Evolutionary conservation across 2,888 invertebrate species (phyloP).

Genomic region (Phalera bucephala): DNA sequence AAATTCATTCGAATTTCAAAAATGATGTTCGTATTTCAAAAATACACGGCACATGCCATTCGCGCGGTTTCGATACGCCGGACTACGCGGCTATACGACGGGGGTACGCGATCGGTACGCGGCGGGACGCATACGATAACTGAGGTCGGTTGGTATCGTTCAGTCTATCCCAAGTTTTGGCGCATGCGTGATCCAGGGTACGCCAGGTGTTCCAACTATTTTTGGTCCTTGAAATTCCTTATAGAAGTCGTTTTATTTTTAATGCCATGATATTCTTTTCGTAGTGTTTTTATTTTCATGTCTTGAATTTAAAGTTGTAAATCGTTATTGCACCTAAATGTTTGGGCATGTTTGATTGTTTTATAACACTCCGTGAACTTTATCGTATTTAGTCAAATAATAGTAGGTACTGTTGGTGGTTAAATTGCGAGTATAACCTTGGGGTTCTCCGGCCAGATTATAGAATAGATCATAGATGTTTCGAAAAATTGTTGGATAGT

Average conservation of each 20-base stretch:
- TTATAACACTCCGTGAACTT: too few species aligned
- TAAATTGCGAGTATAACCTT: too few species aligned
- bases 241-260: not conserved
- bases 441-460: too few species aligned
- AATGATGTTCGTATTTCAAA: conserved; percentile 1
- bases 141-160: conserved; percentile 43
- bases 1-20: conserved; percentile 9
- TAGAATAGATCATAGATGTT: too few species aligned
- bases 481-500: too few species aligned
- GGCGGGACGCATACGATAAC: conserved; percentile 46
- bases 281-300: too few species aligned
- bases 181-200: conserved; percentile 52
- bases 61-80: conserved; percentile 20
- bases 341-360: too few species aligned
- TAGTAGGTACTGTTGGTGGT: too few species aligned
- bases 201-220: conserved; percentile 47
- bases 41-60: conserved; percentile 21
- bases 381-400: too few species aligned
- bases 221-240: conserved; percentile 49
- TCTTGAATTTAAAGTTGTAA: too few species aligned
- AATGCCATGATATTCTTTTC: too few species aligned
- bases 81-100: conserved; percentile 19
- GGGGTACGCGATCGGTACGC: conserved; percentile 27
- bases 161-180: conserved; percentile 48
- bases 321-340: too few species aligned